Percentiles rank a stretch among this genome's conserved stretches.
Evolutionary conservation across 2,113 vertebrate species (phyloP).

Genomic region (Scophthalmus maximus): DNA sequence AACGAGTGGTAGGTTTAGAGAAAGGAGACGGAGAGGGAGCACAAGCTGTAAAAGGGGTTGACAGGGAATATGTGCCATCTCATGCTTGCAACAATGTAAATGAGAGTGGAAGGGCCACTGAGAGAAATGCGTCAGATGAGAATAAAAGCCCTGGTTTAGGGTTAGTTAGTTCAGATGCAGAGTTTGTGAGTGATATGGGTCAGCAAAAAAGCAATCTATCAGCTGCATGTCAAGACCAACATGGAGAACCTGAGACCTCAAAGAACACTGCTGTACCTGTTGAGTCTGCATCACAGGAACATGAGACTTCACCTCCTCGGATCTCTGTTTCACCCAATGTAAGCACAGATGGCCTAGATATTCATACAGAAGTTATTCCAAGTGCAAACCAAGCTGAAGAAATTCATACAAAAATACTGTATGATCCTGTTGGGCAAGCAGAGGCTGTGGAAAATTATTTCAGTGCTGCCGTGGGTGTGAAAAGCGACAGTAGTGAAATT

Average conservation of each 20-base stretch:
- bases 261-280: conserved; percentile 42
- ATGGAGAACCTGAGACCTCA: conserved; percentile 14
- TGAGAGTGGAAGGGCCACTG: conserved; percentile 23
- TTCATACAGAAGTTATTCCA: conserved; percentile 29
- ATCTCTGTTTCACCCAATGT: conserved; percentile 44
- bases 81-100: conserved; percentile 35
- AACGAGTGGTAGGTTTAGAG: conserved; percentile 21
- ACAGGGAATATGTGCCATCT: conserved; percentile 13
- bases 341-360: conserved; percentile 27
- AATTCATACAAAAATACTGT: conserved; percentile 24
- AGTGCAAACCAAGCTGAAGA: conserved; percentile 44
- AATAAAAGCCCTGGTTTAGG: conserved; percentile 26
- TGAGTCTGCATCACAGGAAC: conserved; percentile 44
- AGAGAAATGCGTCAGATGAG: conserved; percentile 23
- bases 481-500: conserved; percentile 52
- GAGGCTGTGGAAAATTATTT: conserved; percentile 47
- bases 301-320: conserved; percentile 40
- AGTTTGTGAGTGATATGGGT: conserved; percentile 36
- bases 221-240: conserved; percentile 52
- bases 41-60: conserved; percentile 5
- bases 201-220: conserved; percentile 46
- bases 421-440: conserved; percentile 33
- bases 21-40: conserved; percentile 14
- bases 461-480: conserved; percentile 8
- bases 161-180: conserved; percentile 4